phyloP scores from a whole-genome alignment of 2,797 vertebrate species.

The Helostoma temminkii region DNA sequence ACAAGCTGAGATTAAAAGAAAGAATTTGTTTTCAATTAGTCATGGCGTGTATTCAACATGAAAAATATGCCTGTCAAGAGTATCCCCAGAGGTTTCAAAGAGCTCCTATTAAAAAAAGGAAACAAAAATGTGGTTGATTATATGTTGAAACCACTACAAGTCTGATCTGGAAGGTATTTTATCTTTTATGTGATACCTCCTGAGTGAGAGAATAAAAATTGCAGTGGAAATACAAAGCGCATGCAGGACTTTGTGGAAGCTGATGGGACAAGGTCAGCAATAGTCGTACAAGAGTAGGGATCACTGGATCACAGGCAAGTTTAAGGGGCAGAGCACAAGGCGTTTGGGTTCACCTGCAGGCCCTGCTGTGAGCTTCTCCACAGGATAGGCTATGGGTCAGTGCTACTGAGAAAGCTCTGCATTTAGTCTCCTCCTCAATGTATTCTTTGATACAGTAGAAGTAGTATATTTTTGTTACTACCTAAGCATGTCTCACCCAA shows the following conservation, averaged over 20 bases:
- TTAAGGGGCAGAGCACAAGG: slow-evolving; percentile 58
- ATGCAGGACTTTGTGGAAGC: not conserved
- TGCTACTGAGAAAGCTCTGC: slow-evolving; percentile 40
- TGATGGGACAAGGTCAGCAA: slow-evolving; percentile 16
- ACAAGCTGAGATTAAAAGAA: slow-evolving; percentile 48
- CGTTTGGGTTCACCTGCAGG: slow-evolving; percentile 74
- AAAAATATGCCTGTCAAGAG: slow-evolving; percentile 57
- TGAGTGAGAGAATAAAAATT: slow-evolving; percentile 8
- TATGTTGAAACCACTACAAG: slow-evolving; percentile 22
- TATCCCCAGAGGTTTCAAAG: slow-evolving; percentile 71
- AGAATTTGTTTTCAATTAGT: slow-evolving; percentile 79
- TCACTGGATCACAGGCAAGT: slow-evolving; percentile 62
- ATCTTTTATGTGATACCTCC: not conserved
- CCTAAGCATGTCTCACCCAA: not conserved
- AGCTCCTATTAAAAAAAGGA: slow-evolving; percentile 45
- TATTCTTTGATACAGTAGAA: slow-evolving; percentile 32
- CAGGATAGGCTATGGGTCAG: slow-evolving; percentile 64
- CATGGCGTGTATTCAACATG: slow-evolving; percentile 46
- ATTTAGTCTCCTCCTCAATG: slow-evolving; percentile 53
- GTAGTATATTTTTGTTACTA: not conserved
- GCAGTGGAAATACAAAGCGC: not conserved
- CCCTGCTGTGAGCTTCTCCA: slow-evolving; percentile 55
- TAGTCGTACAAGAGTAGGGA: slow-evolving; percentile 52
- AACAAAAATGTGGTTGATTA: slow-evolving; percentile 45
- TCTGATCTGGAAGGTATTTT: slow-evolving; percentile 13